Percentiles rank a stretch among this genome's conserved stretches.
Evolutionary conservation across 2,113 vertebrate species (phyloP).

Genomic region (Sylvia atricapilla): DNA sequence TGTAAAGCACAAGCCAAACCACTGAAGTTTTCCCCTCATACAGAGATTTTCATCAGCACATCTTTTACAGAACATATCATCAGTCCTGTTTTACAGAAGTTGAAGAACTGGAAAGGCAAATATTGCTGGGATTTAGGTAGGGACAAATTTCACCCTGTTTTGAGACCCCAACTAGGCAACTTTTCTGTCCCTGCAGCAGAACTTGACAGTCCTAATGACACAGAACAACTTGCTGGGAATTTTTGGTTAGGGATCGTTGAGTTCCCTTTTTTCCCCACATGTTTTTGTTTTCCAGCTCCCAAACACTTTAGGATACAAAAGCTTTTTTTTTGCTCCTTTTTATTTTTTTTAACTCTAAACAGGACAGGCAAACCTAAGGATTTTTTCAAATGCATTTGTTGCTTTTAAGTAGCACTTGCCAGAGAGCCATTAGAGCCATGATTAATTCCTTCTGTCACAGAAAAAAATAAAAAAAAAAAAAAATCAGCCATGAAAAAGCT

Average conservation of each 20-base stretch:
- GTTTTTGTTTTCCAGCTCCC: background rate
- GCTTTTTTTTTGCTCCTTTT: background rate
- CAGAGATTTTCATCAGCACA: background rate
- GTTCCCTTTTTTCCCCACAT: background rate
- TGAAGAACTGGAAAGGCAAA: background rate
- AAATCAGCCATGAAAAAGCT: slow-evolving; percentile 39
- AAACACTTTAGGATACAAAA: background rate
- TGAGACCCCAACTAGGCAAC: background rate
- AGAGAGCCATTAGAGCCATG: slow-evolving; percentile 53
- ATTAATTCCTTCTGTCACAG: slow-evolving; percentile 64
- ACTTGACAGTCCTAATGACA: background rate
- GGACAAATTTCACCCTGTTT: background rate
- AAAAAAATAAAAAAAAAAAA: background rate
- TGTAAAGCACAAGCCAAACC: background rate
- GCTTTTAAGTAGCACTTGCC: slow-evolving; percentile 63
- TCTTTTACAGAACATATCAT: background rate
- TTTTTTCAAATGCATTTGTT: slow-evolving; percentile 31
- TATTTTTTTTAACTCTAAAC: background rate
- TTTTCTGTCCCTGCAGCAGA: background rate
- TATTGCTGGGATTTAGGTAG: background rate
- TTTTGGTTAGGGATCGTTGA: background rate
- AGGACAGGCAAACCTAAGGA: background rate
- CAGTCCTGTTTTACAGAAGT: background rate
- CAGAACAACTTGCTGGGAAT: fast-evolving
- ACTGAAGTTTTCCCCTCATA: background rate